Evolutionary conservation across 1,140 invertebrate species (phyloP).

Genomic region (Polypedilum vanderplanki): DNA sequence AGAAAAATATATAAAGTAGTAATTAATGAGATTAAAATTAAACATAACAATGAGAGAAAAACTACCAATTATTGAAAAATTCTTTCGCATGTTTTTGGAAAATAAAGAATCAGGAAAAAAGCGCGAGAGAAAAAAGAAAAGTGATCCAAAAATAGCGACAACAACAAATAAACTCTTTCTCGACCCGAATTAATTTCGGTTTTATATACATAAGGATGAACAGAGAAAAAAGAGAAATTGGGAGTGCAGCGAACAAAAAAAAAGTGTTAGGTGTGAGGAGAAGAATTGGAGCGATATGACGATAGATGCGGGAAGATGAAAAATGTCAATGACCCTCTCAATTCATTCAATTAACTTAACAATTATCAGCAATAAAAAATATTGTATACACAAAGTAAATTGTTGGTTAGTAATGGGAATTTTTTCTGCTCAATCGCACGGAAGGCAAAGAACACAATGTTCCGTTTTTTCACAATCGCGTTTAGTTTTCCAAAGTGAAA

Average conservation of each 20-base stretch:
- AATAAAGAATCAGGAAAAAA: no score
- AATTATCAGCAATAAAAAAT: not conserved
- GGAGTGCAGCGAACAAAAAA: not conserved
- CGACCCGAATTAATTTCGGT: conserved; percentile 2
- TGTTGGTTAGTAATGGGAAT: not conserved
- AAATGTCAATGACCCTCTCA: not conserved
- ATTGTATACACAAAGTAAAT: not conserved
- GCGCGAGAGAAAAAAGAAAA: no score
- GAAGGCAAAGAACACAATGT: not conserved
- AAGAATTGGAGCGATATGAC: conserved; percentile 17
- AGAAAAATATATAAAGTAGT: no score
- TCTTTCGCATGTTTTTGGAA: no score
- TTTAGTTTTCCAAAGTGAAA: not conserved
- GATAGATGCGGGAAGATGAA: conserved; percentile 9
- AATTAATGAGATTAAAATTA: no score
- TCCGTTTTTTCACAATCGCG: not conserved
- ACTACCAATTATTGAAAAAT: no score
- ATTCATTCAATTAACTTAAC: conserved; percentile 1
- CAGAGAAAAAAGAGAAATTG: not conserved
- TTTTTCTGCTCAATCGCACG: not conserved
- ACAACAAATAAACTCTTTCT: not conserved
- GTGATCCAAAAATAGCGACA: no score
- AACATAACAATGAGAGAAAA: no score
- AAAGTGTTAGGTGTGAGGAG: not conserved
- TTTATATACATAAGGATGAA: not conserved